Evolutionary conservation across 1,140 invertebrate genomes (phyloP), one percentile per base, ranked within the genome.

Genomic region (Musca vetustissima): DNA sequence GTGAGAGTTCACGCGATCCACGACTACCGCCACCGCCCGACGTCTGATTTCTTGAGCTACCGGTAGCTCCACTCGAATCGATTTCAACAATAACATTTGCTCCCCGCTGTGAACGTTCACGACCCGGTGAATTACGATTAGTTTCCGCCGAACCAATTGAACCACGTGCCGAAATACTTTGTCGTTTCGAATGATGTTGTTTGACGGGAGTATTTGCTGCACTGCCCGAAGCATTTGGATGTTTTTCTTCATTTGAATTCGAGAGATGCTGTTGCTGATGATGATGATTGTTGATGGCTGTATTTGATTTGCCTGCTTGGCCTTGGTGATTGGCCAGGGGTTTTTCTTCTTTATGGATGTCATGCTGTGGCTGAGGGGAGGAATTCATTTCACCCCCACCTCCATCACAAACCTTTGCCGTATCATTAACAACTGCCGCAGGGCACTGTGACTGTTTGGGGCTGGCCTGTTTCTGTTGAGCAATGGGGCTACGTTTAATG

Each of bases 1-100:
- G 80, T 13, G 80, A 82, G 43, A 82, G 75, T 74, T 82, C 80
- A 48, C 80, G 76, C 36, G 78, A 70, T 13, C 72, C 77, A 55
- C 75, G 72, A 13, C 76, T 76, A 69, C 61, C 50, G 17, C 76
- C 28, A 28, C 28, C 76, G 22, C 74, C 75, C 1, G 36, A 43
- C 21, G 76, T 70, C 4, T 17, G 47, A 52, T 69, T 4, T 70
- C 67, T 61, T 19, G 28, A 6, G 9, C 32, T 50, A 19, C 24
- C 59, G 21, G 49, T 50, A 17, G 52, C 67, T 15, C 61, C 69
- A 15, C 48, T 50, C 3, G 7, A 6, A 52, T 70, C 69, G 25
- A 72, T 72, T 61, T 79, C 79, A 19, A 78, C 70, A 65, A 79
- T 76, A 3, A 81, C 77, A 64, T 76, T 77, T 36, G 72, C 61